phyloP scores from a whole-genome alignment of 2,113 vertebrate genomes.

The Nettapus auritus region DNA sequence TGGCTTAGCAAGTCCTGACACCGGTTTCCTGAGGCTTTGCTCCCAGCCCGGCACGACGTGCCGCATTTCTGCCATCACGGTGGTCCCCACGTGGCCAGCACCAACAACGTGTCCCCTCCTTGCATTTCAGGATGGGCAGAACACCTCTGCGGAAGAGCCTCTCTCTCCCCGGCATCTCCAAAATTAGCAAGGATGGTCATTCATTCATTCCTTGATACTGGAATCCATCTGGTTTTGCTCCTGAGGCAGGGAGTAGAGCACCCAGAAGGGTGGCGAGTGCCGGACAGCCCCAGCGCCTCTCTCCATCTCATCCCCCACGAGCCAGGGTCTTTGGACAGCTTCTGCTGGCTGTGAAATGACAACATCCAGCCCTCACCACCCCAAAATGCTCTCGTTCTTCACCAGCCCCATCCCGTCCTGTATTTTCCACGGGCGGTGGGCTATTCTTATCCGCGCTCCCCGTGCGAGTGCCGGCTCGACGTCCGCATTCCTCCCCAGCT shows the following conservation, averaged over 20 bases:
- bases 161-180: background rate
- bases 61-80: background rate
- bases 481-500: background rate
- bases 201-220: background rate
- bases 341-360: background rate
- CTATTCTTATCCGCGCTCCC: background rate
- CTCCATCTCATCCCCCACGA: rapidly evolving
- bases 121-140: background rate
- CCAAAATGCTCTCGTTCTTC: background rate
- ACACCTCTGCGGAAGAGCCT: background rate
- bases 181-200: background rate
- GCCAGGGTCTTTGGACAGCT: background rate
- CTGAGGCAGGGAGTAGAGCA: background rate
- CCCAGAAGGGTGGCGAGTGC: rapidly evolving
- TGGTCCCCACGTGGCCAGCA: background rate
- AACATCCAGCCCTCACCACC: background rate
- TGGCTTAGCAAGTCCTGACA: background rate
- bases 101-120: background rate
- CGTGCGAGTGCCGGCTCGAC: background rate
- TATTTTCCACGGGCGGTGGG: rapidly evolving
- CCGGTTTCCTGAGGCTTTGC: background rate
- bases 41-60: background rate
- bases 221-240: background rate
- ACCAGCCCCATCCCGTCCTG: background rate
- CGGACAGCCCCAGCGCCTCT: background rate